Evolutionary conservation across 2,797 vertebrate genomes (phyloP), one percentile per base, ranked within the genome.

Genomic region (Fringilla coelebs): DNA sequence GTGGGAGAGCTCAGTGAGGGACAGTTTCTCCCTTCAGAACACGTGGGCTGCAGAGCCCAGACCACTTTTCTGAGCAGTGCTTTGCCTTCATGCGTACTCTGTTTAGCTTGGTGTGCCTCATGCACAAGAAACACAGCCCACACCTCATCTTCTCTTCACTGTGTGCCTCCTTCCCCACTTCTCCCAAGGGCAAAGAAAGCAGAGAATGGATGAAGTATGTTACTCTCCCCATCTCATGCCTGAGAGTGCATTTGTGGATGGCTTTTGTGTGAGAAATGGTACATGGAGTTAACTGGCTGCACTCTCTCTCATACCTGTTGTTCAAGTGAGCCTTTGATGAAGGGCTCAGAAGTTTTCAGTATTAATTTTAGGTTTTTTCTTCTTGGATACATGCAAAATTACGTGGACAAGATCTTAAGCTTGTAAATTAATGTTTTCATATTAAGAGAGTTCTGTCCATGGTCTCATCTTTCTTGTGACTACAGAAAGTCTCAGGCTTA

Each of bases 241-340:
- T 29, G 16, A 73, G 13, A 54, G 22, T 1, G 0, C 10, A 5
- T 58, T 77, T 72, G 29, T 81, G 31, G 19, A n/a, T 66, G 48
- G 29, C 15, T 83, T 75, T 66, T 68, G 10, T 26, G 19, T 65
- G 62, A 41, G 22, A 73, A 84, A 34, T 34, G 11, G 41, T 36
- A 75, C 0, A 1, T 24, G 13, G 32, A 48, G 14, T 7, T 40
- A 10, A 26, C 43, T 0, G 1, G 7, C 70, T 70, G 40, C 46
- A 31, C 9, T 36, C 8, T 84, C 17, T 32, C 28, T 78, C 36
- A 15, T 24, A 66, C 11, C 8, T 55, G 36, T 52, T 5, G 3
- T 34, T 92, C 54, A 73, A 26, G 21, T 26, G 24, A 60, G 8
- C 8, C 36, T 80, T 66, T 75, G 36, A 60, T 52, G 29, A 88